Evolutionary conservation across 2,797 vertebrate species (phyloP).

Genomic region (Taenioides sp.): DNA sequence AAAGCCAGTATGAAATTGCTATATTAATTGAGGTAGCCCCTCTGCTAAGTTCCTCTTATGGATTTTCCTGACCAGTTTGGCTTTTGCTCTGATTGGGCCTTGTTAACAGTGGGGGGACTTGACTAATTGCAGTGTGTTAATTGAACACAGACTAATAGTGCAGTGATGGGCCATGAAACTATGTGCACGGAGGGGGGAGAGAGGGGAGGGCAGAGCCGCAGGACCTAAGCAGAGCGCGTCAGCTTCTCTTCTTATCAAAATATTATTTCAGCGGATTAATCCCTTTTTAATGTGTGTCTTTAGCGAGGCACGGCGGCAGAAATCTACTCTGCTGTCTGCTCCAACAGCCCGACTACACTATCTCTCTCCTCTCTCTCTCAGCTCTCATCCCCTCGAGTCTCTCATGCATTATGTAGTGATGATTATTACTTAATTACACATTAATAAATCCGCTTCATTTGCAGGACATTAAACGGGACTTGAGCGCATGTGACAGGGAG

Average conservation of each 20-base stretch:
- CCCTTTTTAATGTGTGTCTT: slow-evolving; percentile 82
- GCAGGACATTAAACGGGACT: slow-evolving; percentile 84
- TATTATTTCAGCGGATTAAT: slow-evolving; percentile 84
- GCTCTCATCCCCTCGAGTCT: slow-evolving; percentile 76
- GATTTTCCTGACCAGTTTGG: slow-evolving; percentile 50
- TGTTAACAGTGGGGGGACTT: slow-evolving; percentile 56
- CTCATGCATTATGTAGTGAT: slow-evolving; percentile 86
- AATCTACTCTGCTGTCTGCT: slow-evolving; percentile 67
- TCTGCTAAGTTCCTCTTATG: slow-evolving; percentile 31
- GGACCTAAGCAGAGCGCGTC: slow-evolving; percentile 43
- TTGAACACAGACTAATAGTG: slow-evolving; percentile 65
- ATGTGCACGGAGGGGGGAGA: slow-evolving; percentile 50
- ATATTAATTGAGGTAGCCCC: slow-evolving; percentile 11
- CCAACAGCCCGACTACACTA: slow-evolving; percentile 56
- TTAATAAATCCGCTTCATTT: slow-evolving; percentile 87
- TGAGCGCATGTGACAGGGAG: slow-evolving; percentile 76
- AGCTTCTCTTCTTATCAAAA: slow-evolving; percentile 79
- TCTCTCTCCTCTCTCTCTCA: slow-evolving; percentile 54
- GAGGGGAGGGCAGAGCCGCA: slow-evolving; percentile 46
- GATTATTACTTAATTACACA: slow-evolving; percentile 89
- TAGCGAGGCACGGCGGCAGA: slow-evolving; percentile 67
- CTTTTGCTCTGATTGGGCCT: slow-evolving; percentile 56
- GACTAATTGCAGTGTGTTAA: slow-evolving; percentile 68
- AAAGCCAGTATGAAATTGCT: background rate
- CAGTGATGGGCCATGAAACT: slow-evolving; percentile 55